Evolutionary conservation across 37 sponge, comb jelly and placozoan species (phyloP).

Genomic region (Beroe ovata): DNA sequence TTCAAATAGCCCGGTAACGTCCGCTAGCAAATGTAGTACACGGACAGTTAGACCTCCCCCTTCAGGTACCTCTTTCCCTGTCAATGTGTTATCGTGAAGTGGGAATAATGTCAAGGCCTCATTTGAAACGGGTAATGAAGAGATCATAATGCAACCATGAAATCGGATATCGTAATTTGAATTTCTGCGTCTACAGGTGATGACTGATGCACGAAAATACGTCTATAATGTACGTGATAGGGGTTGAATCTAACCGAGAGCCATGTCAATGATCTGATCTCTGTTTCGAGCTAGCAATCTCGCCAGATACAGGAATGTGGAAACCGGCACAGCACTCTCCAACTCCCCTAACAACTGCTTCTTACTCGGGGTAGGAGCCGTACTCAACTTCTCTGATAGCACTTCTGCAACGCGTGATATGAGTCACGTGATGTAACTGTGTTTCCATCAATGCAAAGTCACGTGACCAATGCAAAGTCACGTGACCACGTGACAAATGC

Average conservation of each 20-base stretch:
- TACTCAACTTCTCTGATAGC: conserved; percentile 14
- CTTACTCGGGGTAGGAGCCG: conserved; percentile 4
- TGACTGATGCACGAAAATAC: too few species aligned
- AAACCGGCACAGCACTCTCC: conserved; percentile 65
- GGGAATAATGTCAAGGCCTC: too few species aligned
- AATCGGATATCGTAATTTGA: too few species aligned
- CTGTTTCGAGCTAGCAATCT: conserved; percentile 39
- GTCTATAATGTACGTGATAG: too few species aligned
- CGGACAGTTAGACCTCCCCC: conserved; percentile 18
- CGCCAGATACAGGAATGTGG: conserved; percentile 53
- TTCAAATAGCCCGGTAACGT: conserved; percentile 24
- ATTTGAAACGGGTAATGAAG: too few species aligned
- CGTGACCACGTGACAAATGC: too few species aligned
- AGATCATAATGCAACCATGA: too few species aligned
- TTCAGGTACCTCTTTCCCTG: conserved; percentile 36
- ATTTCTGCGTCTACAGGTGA: too few species aligned
- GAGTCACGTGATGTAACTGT: too few species aligned
- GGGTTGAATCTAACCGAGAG: conserved; percentile 32
- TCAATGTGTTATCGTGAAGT: not conserved
- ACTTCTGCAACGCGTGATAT: too few species aligned
- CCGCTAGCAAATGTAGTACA: conserved; percentile 36
- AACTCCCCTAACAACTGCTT: conserved; percentile 58
- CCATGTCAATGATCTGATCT: conserved; percentile 48
- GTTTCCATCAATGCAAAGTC: too few species aligned
- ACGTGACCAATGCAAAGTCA: too few species aligned